Conservation (phyloP, 1,140 invertebrate species). For the Zophobas morio region DNA sequence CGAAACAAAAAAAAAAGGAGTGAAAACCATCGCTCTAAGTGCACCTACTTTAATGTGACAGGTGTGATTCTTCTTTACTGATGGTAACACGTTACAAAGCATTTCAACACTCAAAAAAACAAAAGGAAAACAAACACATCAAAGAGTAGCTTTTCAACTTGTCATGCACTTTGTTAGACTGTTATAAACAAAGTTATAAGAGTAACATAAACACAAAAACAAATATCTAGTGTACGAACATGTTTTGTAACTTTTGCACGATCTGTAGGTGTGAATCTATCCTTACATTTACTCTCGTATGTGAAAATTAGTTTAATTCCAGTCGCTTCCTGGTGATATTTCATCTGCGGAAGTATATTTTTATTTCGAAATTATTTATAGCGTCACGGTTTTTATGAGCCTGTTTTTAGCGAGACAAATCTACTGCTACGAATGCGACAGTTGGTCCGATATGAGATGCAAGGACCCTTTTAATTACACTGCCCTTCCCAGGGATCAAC, state of each 20-base stretch:
- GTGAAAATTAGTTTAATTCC: neutral
- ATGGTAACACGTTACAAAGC: no score
- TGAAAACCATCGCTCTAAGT: no score
- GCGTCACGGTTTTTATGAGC: neutral
- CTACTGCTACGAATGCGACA: constrained; percentile 95
- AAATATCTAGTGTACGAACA: neutral
- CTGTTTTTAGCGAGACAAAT: constrained; percentile 81
- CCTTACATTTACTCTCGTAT: neutral
- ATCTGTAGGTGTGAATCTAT: constrained; percentile 41
- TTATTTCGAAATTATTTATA: constrained; percentile 25
- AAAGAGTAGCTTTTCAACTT: no score
- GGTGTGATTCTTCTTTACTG: no score
- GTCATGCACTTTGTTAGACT: no score
- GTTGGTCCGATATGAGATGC: constrained; percentile 88
- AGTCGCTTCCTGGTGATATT: neutral
- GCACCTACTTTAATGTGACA: no score
- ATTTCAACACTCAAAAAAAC: no score
- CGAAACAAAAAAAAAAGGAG: no score
- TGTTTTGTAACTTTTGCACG: constrained; percentile 2
- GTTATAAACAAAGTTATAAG: no score
- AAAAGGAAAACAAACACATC: no score
- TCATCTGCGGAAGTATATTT: constrained; percentile 7
- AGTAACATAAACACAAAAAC: neutral
- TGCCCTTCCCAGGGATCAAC: constrained; percentile 85
- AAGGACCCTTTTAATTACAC: constrained; percentile 95